Percentiles rank a stretch among this genome's conserved stretches.
These are phyloP conservation scores for Corythornis madagascariensis DNA, from an alignment of 2,113 vertebrate species.

Conservation along the genomic window DNA sequence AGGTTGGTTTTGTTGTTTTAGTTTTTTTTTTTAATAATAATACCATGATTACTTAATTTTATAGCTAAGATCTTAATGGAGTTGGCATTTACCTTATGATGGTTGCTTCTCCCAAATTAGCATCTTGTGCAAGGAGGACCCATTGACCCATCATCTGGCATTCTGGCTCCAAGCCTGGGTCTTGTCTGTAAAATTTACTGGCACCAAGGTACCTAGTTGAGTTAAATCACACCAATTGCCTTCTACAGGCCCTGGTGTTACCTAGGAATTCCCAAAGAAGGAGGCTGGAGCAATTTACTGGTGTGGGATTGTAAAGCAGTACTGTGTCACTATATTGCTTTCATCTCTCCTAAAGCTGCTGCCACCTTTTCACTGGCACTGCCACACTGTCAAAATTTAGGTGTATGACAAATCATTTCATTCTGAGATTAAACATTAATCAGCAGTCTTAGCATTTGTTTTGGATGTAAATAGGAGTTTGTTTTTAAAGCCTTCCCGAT, in stretches of 20 bases:
- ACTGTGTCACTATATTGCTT: not conserved
- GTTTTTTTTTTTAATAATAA: not conserved
- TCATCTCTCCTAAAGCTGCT: not conserved
- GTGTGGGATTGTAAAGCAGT: not conserved
- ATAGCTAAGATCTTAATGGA: not conserved
- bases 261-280: not conserved
- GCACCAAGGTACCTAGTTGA: not conserved
- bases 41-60: not conserved
- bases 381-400: not conserved
- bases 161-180: not conserved
- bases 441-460: not conserved
- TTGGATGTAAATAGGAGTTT: not conserved
- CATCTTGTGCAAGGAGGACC: not conserved
- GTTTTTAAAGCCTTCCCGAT: not conserved
- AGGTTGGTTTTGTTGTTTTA: not conserved
- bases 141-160: not conserved
- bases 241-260: not conserved
- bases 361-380: not conserved
- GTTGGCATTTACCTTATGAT: not conserved
- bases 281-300: not conserved
- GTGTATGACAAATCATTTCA: not conserved
- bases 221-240: not conserved
- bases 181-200: not conserved
- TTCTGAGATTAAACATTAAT: constrained; percentile 14
- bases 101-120: not conserved